Conservation (phyloP, 2,113 vertebrate genomes). For the rat (Rattus norvegicus) region GRCr8 NC_086021.1:122365001-122365500, state of each 20-base stretch:
- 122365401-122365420: slow-evolving; percentile 81
- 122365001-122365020: neutral
- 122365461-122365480: slow-evolving; percentile 71
- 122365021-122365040: neutral
- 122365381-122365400: slow-evolving; percentile 68
- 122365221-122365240: slow-evolving; percentile 42
- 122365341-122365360: slow-evolving; percentile 58
- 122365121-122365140: neutral
- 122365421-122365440: slow-evolving; percentile 66
- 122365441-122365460: slow-evolving; percentile 73
- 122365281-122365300: slow-evolving; percentile 74
- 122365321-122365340: slow-evolving; percentile 69
- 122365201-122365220: slow-evolving; percentile 45
- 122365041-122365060: neutral
- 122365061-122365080: neutral
- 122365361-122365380: slow-evolving; percentile 69
- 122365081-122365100: neutral
- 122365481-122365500: slow-evolving; percentile 78
- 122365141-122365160: slow-evolving; percentile 1
- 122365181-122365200: slow-evolving; percentile 24
- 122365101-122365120: neutral
- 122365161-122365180: slow-evolving; percentile 4
- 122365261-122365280: slow-evolving; percentile 76
- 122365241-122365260: slow-evolving; percentile 60
- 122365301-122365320: slow-evolving; percentile 63